phyloP scores from a whole-genome alignment of 2,797 vertebrate species.

The Orestias chungarensis region DNA sequence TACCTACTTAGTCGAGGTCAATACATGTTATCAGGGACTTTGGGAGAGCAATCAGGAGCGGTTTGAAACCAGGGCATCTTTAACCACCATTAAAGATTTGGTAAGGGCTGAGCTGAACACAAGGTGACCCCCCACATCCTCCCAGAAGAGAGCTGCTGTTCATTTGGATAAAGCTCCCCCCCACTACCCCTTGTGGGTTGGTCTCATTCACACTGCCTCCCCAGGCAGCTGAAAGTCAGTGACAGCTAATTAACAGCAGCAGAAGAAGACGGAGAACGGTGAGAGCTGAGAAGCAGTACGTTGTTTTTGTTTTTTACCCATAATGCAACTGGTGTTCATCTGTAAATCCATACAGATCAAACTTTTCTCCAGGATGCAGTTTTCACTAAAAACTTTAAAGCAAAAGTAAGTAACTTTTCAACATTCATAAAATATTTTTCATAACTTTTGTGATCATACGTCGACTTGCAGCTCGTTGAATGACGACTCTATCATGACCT shows the following conservation, averaged over 20 bases:
- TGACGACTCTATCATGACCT: too few relatives aligned
- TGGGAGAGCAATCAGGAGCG: constrained; percentile 59
- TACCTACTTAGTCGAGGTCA: constrained; percentile 37
- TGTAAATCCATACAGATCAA: too few relatives aligned
- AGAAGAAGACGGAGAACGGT: background rate
- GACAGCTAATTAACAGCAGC: constrained; percentile 33
- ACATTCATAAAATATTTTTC: too few relatives aligned
- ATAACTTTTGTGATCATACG: too few relatives aligned
- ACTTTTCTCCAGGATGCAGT: too few relatives aligned
- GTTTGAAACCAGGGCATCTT: constrained; percentile 53
- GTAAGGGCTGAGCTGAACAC: constrained; percentile 37
- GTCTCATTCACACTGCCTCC: constrained; percentile 25
- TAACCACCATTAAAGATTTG: constrained; percentile 54
- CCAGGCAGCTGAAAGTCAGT: constrained; percentile 41
- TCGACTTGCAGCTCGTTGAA: too few relatives aligned
- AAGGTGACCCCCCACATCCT: constrained; percentile 66
- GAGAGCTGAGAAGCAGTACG: too few relatives aligned
- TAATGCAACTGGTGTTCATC: too few relatives aligned
- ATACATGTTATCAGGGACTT: constrained; percentile 68
- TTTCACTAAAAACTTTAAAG: too few relatives aligned
- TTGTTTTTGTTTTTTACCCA: too few relatives aligned
- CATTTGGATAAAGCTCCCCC: constrained; percentile 57
- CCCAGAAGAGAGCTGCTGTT: constrained; percentile 50
- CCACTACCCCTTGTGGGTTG: constrained; percentile 28
- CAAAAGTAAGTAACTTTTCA: too few relatives aligned